Evolutionary conservation across 92 coral and sea anemone genomes (phyloP).

Genomic region (Zoanthus sansibaricus): DNA sequence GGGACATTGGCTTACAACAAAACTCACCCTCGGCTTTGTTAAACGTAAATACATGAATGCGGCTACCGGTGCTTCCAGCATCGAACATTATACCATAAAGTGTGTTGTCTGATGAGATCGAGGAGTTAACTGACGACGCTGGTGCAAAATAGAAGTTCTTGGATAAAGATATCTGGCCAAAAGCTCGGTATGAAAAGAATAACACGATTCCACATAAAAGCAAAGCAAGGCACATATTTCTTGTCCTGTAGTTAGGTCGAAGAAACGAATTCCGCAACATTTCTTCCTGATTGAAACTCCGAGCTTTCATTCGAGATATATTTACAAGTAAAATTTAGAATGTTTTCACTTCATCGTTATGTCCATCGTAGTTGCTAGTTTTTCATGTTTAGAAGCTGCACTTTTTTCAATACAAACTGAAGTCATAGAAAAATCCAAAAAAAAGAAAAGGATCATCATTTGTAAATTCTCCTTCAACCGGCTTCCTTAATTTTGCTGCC

Average conservation of each 20-base stretch:
- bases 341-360: too few species aligned
- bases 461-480: too few species aligned
- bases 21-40: constrained; percentile 61
- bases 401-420: too few species aligned
- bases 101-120: constrained; percentile 13
- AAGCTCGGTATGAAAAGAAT: constrained; percentile 30
- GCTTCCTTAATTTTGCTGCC: too few species aligned
- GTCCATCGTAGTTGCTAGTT: too few species aligned
- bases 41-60: constrained; percentile 88
- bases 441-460: too few species aligned
- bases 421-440: too few species aligned
- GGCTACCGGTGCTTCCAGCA: constrained; percentile 97
- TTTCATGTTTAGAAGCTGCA: too few species aligned
- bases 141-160: constrained; percentile 31
- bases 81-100: constrained; percentile 92
- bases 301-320: not conserved
- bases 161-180: constrained; percentile 9
- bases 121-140: constrained; percentile 5
- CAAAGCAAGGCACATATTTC: constrained; percentile 19
- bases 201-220: constrained; percentile 15
- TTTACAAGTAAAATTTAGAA: too few species aligned
- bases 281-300: not conserved
- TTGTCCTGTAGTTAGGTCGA: constrained; percentile 30
- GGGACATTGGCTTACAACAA: not conserved
- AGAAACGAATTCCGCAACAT: constrained; percentile 9